A percentile compares a stretch with the other conserved stretches of the same genome.
Conservation (phyloP, 2,888 invertebrate species). For the Lithophane socia region DNA sequence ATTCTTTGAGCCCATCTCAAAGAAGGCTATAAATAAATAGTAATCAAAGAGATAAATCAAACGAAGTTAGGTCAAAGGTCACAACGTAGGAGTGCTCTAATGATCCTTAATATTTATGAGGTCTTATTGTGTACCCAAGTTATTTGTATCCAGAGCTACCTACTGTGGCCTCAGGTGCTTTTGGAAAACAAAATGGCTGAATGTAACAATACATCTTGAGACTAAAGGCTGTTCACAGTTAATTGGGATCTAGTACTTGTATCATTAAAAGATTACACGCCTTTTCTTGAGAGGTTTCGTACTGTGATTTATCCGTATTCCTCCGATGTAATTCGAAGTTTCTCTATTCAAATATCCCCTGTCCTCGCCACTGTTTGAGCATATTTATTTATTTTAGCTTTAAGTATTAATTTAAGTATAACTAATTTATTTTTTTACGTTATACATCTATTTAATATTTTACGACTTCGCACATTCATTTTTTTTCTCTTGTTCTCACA, state of each 20-base stretch:
- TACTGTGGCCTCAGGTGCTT: neutral
- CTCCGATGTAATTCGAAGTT: no score
- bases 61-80: slow-evolving; percentile 34
- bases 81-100: slow-evolving; percentile 16
- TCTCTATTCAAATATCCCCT: no score
- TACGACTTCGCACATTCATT: no score
- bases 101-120: slow-evolving; percentile 41
- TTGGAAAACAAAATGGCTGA: slow-evolving; percentile 16
- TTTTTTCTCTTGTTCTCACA: no score
- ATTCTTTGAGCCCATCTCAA: slow-evolving; percentile 1
- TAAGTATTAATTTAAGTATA: no score
- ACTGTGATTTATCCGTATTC: neutral
- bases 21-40: slow-evolving; percentile 43
- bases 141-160: slow-evolving; percentile 23
- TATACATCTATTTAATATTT: no score
- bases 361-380: no score
- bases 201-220: slow-evolving; percentile 11
- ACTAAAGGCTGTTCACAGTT: neutral
- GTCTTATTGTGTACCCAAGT: slow-evolving; percentile 29
- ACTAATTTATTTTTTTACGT: no score
- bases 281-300: neutral
- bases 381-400: no score
- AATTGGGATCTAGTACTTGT: slow-evolving; percentile 11
- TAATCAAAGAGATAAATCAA: slow-evolving; percentile 49
- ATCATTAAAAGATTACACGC: neutral